Evolutionary conservation across 2,888 invertebrate genomes (phyloP).

Genomic region (Lottia gigantea): DNA sequence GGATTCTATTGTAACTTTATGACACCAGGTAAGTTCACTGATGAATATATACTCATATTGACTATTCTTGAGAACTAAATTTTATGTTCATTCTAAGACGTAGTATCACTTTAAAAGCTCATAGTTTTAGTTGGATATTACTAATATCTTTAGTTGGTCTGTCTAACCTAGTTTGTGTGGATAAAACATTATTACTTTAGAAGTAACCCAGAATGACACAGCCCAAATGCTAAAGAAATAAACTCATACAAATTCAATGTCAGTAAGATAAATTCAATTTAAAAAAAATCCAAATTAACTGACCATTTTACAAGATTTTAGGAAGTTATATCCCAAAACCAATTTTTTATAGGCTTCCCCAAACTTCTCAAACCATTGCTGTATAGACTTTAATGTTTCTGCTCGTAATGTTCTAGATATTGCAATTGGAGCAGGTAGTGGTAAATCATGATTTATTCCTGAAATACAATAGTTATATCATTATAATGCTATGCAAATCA

Average conservation of each 20-base stretch:
- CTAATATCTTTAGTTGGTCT: too few relatives aligned
- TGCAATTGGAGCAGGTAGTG: slow-evolving; percentile 71
- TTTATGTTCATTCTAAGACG: too few relatives aligned
- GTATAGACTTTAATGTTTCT: slow-evolving; percentile 68
- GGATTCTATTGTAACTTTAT: too few relatives aligned
- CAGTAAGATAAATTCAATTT: not conserved
- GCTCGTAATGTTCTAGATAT: slow-evolving; percentile 69
- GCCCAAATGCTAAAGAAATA: not conserved
- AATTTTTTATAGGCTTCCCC: slow-evolving; percentile 70
- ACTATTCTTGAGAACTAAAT: too few relatives aligned
- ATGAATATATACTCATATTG: too few relatives aligned
- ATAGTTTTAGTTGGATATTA: too few relatives aligned
- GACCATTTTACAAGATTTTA: slow-evolving; percentile 69
- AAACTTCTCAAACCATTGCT: slow-evolving; percentile 71
- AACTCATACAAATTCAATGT: too few relatives aligned
- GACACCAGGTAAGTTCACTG: too few relatives aligned
- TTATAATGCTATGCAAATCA: too few relatives aligned
- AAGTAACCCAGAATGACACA: slow-evolving; percentile 3
- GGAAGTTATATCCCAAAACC: slow-evolving; percentile 69
- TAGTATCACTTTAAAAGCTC: too few relatives aligned
- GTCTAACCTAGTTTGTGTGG: too few relatives aligned
- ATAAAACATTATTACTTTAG: too few relatives aligned
- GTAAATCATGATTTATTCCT: slow-evolving; percentile 67
- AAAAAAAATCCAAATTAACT: not conserved
- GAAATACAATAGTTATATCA: slow-evolving; percentile 19